Conservation (phyloP, 1,140 invertebrate genomes). For the Drosophila murphyi region DNA sequence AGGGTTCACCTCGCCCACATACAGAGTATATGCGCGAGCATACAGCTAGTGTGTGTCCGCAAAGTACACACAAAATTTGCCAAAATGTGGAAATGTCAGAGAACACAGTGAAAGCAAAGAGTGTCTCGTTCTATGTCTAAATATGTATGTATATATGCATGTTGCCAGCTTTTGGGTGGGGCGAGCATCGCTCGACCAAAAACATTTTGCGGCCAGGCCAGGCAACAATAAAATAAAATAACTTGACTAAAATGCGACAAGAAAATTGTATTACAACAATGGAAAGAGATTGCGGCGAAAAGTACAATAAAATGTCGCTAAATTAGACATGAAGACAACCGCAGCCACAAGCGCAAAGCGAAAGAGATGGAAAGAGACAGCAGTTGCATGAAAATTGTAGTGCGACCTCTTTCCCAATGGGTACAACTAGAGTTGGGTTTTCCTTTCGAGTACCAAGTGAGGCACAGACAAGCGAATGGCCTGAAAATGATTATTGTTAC, state of each 20-base stretch:
- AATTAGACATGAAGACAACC: constrained; percentile 81
- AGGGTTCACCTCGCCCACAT: constrained; percentile 46
- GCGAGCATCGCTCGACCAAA: constrained; percentile 45
- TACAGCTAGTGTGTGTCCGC: constrained; percentile 41
- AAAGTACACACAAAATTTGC: constrained; percentile 61
- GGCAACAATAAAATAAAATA: constrained; percentile 72
- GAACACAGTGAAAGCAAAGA: constrained; percentile 40
- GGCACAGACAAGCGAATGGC: neutral
- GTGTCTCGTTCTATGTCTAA: neutral
- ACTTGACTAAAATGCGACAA: constrained; percentile 79
- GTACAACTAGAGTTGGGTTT: constrained; percentile 9
- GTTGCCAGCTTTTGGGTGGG: constrained; percentile 68
- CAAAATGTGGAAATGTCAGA: constrained; percentile 76
- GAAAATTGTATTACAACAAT: constrained; percentile 82
- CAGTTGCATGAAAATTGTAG: constrained; percentile 32
- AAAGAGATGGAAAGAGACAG: neutral
- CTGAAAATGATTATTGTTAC: constrained; percentile 5
- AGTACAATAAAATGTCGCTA: constrained; percentile 83
- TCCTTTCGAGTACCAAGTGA: neutral
- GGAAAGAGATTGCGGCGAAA: constrained; percentile 79
- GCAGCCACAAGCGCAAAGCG: constrained; percentile 36
- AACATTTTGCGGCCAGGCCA: constrained; percentile 67
- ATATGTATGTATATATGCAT: constrained; percentile 13
- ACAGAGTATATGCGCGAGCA: constrained; percentile 10
- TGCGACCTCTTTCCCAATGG: constrained; percentile 11